Percentiles rank a stretch among this genome's conserved stretches.
These are phyloP conservation scores for Scalopus aquaticus DNA, from an alignment of 2,113 vertebrate genomes.

Conservation along the genomic window DNA sequence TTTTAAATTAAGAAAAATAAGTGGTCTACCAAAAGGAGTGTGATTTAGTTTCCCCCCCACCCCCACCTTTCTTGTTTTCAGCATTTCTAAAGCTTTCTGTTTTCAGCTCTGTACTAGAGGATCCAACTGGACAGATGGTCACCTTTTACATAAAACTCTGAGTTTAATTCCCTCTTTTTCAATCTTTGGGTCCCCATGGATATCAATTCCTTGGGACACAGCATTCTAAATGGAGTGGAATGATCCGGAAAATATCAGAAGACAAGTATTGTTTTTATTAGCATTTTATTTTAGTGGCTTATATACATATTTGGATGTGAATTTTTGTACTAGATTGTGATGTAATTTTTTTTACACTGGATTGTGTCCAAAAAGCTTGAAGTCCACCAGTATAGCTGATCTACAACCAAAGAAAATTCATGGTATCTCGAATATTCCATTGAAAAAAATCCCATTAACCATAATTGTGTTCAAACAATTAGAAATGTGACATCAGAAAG, in stretches of 20 bases:
- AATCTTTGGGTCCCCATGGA: not conserved
- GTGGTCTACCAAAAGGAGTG: not conserved
- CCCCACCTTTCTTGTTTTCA: not conserved
- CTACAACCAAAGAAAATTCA: not conserved
- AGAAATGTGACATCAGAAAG: not conserved
- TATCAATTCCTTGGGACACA: not conserved
- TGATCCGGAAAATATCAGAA: not conserved
- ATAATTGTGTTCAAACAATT: not conserved
- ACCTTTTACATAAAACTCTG: not conserved
- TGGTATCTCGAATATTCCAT: not conserved
- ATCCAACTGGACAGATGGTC: not conserved
- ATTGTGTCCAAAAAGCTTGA: not conserved
- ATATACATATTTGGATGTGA: not conserved
- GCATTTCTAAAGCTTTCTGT: not conserved
- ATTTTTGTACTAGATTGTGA: not conserved
- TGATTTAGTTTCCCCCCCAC: not conserved
- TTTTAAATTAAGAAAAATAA: slow-evolving; percentile 36
- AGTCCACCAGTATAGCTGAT: not conserved
- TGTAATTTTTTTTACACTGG: not conserved
- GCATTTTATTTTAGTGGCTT: slow-evolving; percentile 2
- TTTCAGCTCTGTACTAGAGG: not conserved
- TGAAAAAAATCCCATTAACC: not conserved
- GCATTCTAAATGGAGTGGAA: not conserved
- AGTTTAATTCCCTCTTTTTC: not conserved
- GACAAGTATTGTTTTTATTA: not conserved